These are phyloP conservation scores for Pteronura brasiliensis DNA, from an alignment of 2,113 vertebrate genomes.

Conservation along the genomic window DNA sequence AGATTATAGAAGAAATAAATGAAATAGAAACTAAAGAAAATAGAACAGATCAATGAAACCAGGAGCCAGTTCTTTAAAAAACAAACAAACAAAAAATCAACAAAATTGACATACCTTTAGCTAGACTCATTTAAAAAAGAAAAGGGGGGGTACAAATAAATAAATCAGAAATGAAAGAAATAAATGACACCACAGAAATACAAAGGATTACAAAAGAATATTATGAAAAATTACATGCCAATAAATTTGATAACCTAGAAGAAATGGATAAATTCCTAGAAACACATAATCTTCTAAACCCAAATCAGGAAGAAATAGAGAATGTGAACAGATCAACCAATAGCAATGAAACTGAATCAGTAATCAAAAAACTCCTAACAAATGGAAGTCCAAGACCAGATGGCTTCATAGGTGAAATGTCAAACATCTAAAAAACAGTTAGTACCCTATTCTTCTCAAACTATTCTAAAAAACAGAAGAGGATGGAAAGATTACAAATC, in stretches of 20 bases:
- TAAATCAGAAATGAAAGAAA: not conserved
- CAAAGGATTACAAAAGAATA: not conserved
- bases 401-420: not conserved
- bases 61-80: not conserved
- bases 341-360: not conserved
- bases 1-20: not conserved
- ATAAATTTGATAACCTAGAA: not conserved
- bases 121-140: not conserved
- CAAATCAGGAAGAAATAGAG: not conserved
- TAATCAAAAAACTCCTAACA: not conserved
- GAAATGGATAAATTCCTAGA: not conserved
- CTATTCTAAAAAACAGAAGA: not conserved
- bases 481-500: not conserved
- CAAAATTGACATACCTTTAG: not conserved
- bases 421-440: not conserved
- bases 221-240: not conserved
- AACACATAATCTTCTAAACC: not conserved
- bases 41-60: not conserved
- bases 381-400: not conserved
- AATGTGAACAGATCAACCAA: not conserved
- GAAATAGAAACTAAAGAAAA: not conserved
- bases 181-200: not conserved
- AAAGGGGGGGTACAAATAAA: not conserved
- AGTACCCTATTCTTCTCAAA: not conserved
- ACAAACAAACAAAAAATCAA: not conserved